These are phyloP conservation scores for Hassar affinis DNA, from an alignment of 2,113 vertebrate genomes.

Conservation along the genomic window DNA sequence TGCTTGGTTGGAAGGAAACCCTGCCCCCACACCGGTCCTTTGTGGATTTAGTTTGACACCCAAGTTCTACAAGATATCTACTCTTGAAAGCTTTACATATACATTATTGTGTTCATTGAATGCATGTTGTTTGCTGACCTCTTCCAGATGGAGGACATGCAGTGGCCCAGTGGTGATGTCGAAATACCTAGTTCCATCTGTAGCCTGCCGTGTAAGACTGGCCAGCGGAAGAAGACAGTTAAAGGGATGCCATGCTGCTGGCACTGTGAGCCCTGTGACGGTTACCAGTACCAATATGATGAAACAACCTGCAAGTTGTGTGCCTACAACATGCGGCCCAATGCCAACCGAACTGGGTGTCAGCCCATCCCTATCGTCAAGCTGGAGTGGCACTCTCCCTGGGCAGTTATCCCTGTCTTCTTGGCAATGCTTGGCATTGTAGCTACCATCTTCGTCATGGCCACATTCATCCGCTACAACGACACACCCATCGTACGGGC, in stretches of 20 bases:
- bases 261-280: constrained; percentile 91
- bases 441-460: constrained; percentile 91
- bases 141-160: constrained; percentile 86
- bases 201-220: constrained; percentile 83
- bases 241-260: constrained; percentile 93
- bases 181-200: constrained; percentile 84
- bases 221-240: constrained; percentile 90
- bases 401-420: constrained; percentile 91
- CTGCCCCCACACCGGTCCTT: too few species aligned
- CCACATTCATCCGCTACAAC: constrained; percentile 89
- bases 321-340: constrained; percentile 85
- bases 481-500: constrained; percentile 93
- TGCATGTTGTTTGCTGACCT: neutral
- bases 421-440: constrained; percentile 92
- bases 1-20: too few species aligned
- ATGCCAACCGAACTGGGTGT: constrained; percentile 85
- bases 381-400: constrained; percentile 93
- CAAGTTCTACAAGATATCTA: neutral
- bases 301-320: constrained; percentile 90
- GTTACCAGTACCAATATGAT: constrained; percentile 89
- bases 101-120: neutral
- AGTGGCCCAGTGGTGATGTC: constrained; percentile 82
- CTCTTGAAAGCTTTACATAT: neutral
- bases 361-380: constrained; percentile 88
- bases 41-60: too few species aligned